phyloP scores from a whole-genome alignment of 1,140 invertebrate genomes.

The Papilio polytes region DNA sequence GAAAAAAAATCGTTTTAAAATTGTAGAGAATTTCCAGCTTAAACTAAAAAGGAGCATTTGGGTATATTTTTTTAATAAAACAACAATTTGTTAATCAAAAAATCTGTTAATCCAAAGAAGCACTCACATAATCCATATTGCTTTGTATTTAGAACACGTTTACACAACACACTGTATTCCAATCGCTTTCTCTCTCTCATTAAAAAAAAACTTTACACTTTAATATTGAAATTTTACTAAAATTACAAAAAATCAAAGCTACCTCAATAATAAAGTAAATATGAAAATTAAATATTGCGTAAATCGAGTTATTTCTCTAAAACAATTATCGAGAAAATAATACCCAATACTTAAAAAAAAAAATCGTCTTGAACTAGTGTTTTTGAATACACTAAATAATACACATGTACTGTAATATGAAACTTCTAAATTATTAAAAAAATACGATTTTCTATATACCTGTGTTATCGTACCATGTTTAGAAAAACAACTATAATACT shows the following conservation, averaged over 20 bases:
- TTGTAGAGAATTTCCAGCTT: neutral
- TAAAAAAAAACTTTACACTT: slow-evolving; percentile 25
- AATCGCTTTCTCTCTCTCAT: neutral
- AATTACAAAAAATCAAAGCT: slow-evolving; percentile 6
- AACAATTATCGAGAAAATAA: neutral
- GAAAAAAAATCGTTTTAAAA: neutral
- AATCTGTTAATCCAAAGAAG: slow-evolving; percentile 40
- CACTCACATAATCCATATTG: slow-evolving; percentile 38
- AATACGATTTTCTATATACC: neutral
- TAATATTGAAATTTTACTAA: neutral
- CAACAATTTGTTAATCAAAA: slow-evolving; percentile 37
- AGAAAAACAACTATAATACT: slow-evolving; percentile 11
- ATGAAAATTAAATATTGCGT: too few relatives aligned
- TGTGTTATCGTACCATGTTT: neutral
- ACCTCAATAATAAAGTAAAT: neutral
- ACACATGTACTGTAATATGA: neutral
- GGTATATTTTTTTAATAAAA: slow-evolving; percentile 35
- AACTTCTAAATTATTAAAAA: neutral
- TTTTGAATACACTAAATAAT: neutral
- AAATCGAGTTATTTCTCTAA: neutral
- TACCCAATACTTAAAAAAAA: neutral
- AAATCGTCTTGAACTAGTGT: neutral
- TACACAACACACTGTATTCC: slow-evolving; percentile 15
- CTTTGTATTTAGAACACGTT: slow-evolving; percentile 26
- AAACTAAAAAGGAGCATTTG: neutral